Conservation (phyloP, 2,113 vertebrate species). For the Gnathonemus longibarbis region DNA sequence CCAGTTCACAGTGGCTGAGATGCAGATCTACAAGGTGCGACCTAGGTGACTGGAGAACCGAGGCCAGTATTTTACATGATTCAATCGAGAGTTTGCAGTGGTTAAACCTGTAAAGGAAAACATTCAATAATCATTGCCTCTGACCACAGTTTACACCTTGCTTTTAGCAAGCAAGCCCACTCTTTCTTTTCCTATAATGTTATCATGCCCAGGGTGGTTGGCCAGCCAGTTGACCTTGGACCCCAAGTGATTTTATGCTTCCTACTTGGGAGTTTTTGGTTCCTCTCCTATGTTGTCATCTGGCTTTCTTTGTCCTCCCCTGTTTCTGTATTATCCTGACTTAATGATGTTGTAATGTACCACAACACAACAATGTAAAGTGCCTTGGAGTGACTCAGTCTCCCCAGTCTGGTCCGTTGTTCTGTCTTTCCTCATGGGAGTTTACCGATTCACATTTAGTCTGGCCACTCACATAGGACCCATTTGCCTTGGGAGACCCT, state of each 20-base stretch:
- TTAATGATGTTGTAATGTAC: neutral
- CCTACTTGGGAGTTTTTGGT: neutral
- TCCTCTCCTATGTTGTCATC: neutral
- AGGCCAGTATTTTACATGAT: neutral
- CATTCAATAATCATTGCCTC: neutral
- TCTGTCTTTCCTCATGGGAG: no score
- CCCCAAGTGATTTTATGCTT: neutral
- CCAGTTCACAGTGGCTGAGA: conserved; percentile 7
- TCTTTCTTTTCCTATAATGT: no score
- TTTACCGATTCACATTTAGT: no score
- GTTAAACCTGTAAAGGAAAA: neutral
- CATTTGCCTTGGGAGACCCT: no score
- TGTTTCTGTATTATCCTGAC: neutral
- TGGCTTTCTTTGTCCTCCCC: neutral
- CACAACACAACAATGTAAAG: neutral
- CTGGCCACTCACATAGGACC: no score
- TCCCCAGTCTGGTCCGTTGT: no score
- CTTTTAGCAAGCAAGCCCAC: neutral
- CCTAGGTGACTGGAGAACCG: neutral
- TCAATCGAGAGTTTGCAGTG: neutral
- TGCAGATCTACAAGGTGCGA: neutral
- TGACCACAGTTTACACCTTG: neutral
- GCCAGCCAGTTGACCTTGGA: neutral
- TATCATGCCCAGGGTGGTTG: no score
- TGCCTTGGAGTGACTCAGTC: no score